Percentiles rank a stretch among this genome's conserved stretches.
phyloP scores from a whole-genome alignment of 1,140 invertebrate genomes.

The Solenopsis fugax region DNA sequence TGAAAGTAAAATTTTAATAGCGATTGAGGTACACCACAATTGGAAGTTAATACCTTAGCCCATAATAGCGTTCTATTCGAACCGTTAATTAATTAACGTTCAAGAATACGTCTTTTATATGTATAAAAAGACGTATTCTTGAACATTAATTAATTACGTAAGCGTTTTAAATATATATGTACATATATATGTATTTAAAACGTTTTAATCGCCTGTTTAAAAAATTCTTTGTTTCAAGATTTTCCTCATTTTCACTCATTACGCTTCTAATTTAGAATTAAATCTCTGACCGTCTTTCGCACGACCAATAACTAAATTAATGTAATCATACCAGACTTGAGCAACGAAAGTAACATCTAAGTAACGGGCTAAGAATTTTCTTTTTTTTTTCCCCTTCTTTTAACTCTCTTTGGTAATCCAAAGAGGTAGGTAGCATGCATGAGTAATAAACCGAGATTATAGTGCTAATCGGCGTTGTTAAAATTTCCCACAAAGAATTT shows the following conservation, averaged over 20 bases:
- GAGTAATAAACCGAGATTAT: neutral
- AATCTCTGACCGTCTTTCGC: neutral
- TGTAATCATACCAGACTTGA: neutral
- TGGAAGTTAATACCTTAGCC: neutral
- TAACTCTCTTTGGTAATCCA: neutral
- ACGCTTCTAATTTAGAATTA: conserved; percentile 5
- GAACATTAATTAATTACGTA: too few relatives aligned
- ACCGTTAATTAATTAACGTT: neutral
- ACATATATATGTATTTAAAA: neutral
- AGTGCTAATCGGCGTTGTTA: neutral
- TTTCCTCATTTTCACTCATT: neutral
- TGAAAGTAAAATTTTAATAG: neutral
- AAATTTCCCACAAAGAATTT: neutral
- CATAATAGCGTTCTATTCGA: neutral
- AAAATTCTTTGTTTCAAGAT: neutral
- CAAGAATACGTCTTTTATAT: neutral
- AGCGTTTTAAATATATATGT: too few relatives aligned
- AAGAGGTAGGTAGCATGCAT: neutral
- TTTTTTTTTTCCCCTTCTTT: neutral
- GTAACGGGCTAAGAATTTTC: neutral
- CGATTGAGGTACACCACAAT: neutral
- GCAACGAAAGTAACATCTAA: neutral
- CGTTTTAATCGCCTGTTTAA: neutral
- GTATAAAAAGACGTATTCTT: too few relatives aligned
- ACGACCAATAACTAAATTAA: neutral